These are phyloP conservation scores for Aldabrachelys gigantea DNA, from an alignment of 2,113 vertebrate species.

Conservation along the genomic window DNA sequence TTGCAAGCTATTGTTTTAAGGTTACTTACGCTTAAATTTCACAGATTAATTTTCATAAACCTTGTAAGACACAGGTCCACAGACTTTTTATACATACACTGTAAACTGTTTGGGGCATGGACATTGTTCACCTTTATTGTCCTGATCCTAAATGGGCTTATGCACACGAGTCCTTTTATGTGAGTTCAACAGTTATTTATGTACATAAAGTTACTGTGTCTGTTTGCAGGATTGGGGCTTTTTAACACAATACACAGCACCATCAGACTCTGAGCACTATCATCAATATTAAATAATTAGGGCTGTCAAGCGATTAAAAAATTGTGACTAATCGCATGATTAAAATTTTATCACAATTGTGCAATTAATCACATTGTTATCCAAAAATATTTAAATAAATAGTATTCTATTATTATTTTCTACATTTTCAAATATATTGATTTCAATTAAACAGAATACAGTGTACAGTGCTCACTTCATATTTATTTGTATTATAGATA, in stretches of 20 bases:
- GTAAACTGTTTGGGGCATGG: neutral
- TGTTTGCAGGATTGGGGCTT: neutral
- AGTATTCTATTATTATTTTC: too few relatives aligned
- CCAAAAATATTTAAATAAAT: too few relatives aligned
- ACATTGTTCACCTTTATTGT: neutral
- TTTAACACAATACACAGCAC: too few relatives aligned
- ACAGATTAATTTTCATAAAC: neutral
- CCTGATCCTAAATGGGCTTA: neutral
- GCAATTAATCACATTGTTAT: too few relatives aligned
- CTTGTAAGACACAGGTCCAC: neutral
- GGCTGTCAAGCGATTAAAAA: too few relatives aligned
- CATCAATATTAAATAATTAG: neutral
- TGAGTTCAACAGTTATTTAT: neutral
- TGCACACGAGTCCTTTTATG: neutral
- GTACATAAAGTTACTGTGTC: neutral
- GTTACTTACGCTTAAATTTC: neutral
- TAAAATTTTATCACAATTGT: too few relatives aligned
- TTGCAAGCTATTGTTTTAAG: neutral
- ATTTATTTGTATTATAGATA: too few relatives aligned
- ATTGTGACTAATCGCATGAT: too few relatives aligned
- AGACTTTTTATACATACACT: neutral
- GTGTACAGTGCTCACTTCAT: too few relatives aligned
- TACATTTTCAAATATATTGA: too few relatives aligned
- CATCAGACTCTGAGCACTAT: neutral
- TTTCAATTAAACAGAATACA: too few relatives aligned